Evolutionary conservation across 2,888 invertebrate genomes (phyloP).

Genomic region (Apoda limacodes): DNA sequence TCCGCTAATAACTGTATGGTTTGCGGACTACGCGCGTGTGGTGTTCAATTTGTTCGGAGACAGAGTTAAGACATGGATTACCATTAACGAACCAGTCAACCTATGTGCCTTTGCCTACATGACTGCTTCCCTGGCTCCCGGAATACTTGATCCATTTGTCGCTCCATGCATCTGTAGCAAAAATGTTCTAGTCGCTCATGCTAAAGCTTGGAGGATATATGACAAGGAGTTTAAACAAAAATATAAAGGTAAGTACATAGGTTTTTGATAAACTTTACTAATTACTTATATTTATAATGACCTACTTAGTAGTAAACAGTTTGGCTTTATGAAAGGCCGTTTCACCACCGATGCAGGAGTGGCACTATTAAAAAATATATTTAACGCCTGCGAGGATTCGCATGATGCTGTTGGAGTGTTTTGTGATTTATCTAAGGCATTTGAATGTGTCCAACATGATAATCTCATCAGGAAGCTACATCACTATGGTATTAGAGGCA

Average conservation of each 20-base stretch:
- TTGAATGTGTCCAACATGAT: no score
- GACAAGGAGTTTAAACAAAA: slow-evolving; percentile 37
- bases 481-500: no score
- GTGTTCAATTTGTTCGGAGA: slow-evolving; percentile 48
- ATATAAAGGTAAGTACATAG: slow-evolving; percentile 33
- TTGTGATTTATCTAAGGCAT: no score
- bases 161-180: slow-evolving; percentile 66
- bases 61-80: slow-evolving; percentile 31
- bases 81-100: slow-evolving; percentile 21
- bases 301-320: no score
- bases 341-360: no score
- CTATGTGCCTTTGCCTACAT: slow-evolving; percentile 59
- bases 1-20: slow-evolving; percentile 45
- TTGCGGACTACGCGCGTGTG: slow-evolving; percentile 45
- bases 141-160: slow-evolving; percentile 38
- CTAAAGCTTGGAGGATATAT: slow-evolving; percentile 55
- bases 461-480: no score
- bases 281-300: no score
- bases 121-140: slow-evolving; percentile 34
- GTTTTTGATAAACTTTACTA: no score
- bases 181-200: slow-evolving; percentile 70
- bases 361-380: no score
- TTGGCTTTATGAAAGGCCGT: no score
- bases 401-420: no score
- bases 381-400: no score